Conservation (phyloP, 2,888 invertebrate species). For the Acheta domesticus region DNA sequence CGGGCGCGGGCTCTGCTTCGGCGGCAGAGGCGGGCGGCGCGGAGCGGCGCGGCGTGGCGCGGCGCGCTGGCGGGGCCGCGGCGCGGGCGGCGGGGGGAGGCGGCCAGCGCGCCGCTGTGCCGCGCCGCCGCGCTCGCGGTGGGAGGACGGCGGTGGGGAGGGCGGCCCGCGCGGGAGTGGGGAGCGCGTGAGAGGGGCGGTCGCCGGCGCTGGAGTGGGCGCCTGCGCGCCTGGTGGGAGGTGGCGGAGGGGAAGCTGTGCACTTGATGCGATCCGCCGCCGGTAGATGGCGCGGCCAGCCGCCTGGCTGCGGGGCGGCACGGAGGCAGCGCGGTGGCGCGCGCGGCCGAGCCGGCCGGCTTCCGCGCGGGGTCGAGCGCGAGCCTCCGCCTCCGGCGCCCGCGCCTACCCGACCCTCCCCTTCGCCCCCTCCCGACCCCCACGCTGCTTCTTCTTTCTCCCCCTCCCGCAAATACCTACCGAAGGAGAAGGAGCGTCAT, state of each 20-base stretch:
- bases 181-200: background rate
- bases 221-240: background rate
- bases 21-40: background rate
- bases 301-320: background rate
- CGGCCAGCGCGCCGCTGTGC: background rate
- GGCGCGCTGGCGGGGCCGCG: background rate
- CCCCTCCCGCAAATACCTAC: too few relatives aligned
- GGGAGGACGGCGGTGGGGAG: background rate
- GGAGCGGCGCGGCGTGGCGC: background rate
- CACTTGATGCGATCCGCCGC: background rate
- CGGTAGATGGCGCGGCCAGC: background rate
- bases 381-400: too few relatives aligned
- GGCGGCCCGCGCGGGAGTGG: background rate
- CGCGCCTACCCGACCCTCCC: too few relatives aligned
- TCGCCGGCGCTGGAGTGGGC: background rate
- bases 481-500: too few relatives aligned
- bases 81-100: background rate
- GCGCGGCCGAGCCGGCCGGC: too few relatives aligned
- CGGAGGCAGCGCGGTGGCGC: too few relatives aligned
- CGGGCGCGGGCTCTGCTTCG: background rate
- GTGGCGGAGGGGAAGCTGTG: constrained; percentile 1
- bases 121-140: background rate
- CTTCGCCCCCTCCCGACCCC: too few relatives aligned
- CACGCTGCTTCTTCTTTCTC: too few relatives aligned
- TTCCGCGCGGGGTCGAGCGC: too few relatives aligned